Evolutionary conservation across 2,888 invertebrate species (phyloP), one percentile per base, ranked within the genome.

Genomic region (Villa cingulata): DNA sequence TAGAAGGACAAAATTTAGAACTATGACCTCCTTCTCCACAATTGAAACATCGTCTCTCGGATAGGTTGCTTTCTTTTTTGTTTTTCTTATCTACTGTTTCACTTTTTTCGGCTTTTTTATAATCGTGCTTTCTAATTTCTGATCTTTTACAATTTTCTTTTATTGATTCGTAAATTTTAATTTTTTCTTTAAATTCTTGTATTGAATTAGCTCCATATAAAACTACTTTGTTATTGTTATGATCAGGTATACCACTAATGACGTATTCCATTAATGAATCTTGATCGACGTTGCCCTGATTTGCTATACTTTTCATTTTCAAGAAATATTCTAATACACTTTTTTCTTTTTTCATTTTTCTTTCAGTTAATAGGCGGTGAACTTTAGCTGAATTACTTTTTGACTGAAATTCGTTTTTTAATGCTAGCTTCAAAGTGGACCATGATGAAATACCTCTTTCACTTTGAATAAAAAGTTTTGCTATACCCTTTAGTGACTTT

Each of bases 191-290:
- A 4, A 53, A 27, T 23, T 53, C 45, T 4, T 23, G 40, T 0
- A 51, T 41, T 0, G 50, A 50, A 9, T 19, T 50, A 14, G 47
- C 48, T 19, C 49, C 49, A 32, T 50, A 51, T 9, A 51, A 23
- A 4, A 53, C 41, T 3, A 51, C 37, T 41, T 53, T 51, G 23
- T 50, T 49, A 1, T 46, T 23, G 37, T 39, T 49, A 1, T 51
- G 47, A 16, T 53, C 50, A 36, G 37, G 48, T 2, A 53, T 18
- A 12, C 48, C 51, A 16, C 19, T 41, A 3, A 51, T 48, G 10
- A 51, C 50, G 27, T 51, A 51, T 40, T 48, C 41, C 15, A 51
- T 47, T 7, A 51, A 6, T 3, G 48, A 48, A 12, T 46, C 48
- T 7, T 50, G 51, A 23, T 51, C 50, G 2, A 51, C 34, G 12